Base-by-base conservation (phyloP, 2,888 invertebrate species). In the Luffia ferchaultella region DNA sequence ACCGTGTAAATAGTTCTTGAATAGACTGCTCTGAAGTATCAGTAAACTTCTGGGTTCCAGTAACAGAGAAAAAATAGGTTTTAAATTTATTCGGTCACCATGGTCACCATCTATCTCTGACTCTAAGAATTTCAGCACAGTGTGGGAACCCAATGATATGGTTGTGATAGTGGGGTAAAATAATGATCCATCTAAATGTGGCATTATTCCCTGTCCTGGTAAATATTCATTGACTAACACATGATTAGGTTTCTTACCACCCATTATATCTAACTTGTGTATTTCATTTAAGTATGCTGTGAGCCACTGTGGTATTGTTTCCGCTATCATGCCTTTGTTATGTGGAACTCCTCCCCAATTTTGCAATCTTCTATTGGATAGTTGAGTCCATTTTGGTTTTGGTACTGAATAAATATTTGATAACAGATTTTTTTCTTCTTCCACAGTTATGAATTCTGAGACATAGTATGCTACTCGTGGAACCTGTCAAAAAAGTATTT, bases 261-360 rank as follows among this genome's bases (percentile, higher is more conserved):
- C 88, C 83, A 96, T 95, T 41, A 92, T 63, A 59, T 89, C 85
- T 3, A 95, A 73, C 9, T 76, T 69, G 57, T 88, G 84, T 53
- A 97, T 88, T 76, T 87, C 90, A 43, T 91, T 84, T 18, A 94
- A 82, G 63, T 91, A 92, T 16, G 65, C 73, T 59, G 89, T 85
- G 20, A 98, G 80, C 97, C 97, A 97, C 69, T 74, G 62, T 1
- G 98, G 98, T 58, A 98, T 90, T 55, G 87, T 83, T 73, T 98
- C 97, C 0, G 93, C 90, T 55, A 98, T 89, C 95, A 98, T 96
- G 52, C 96, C 97, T 64, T 95, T 96, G 16, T 87, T 88, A 68
- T 96, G 96, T 1, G 98, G 97, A 51, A 97, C 83, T 0, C 98
- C 98, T 18, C 98, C 98, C 90, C 98, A 99, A 73, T 98, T 98